Base-by-base conservation (phyloP, 2,797 vertebrate species). In the Sarcoramphus papa region DNA sequence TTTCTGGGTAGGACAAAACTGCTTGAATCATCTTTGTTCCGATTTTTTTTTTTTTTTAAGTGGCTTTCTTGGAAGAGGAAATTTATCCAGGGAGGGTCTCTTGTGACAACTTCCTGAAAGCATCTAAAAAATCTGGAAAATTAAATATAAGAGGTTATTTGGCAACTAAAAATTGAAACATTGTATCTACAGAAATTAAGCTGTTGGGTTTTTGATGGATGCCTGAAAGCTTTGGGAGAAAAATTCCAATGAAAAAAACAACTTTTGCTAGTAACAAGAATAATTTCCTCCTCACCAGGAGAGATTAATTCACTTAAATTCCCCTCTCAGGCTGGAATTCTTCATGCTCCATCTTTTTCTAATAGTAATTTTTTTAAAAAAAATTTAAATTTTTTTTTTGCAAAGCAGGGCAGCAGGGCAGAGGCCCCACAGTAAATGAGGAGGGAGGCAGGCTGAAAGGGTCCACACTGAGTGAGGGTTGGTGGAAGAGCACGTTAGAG, bases 121-220 rank as follows among this genome's bases (percentile, higher is more conserved):
- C 91, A 96, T 95, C 90, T 92, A 51, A 96, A 96, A 96, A 95
- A 92, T 96, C 85, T 94, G 73, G 82, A 90, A 96, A 95, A 95
- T 95, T 95, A 96, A 96, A 92, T 95, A 56, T 75, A 92, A 95
- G 93, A 91, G 85, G 90, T 88, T 96, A 95, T 96, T 95, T 96
- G 88, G 94, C 77, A 96, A 95, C 73, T 84, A 93, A 95, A 95
- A 95, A 79, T 48, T 67, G 83, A 94, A 96, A 95, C 87, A 80
- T 28, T 93, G 81, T 85, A 95, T 91, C 93, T 95, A 87, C 79
- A 94, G 88, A 97, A 96, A 96, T 95, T 90, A 95, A 88, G 67
- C 73, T 92, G 73, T 79, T 97, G 82, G 65, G 12, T n/a, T 63
- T 95, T 92, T 96, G 91, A 95, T 84, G 92, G 93, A 95, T 75